Evolutionary conservation across 1,140 invertebrate species (phyloP).

Genomic region (Heliothis subflexa): DNA sequence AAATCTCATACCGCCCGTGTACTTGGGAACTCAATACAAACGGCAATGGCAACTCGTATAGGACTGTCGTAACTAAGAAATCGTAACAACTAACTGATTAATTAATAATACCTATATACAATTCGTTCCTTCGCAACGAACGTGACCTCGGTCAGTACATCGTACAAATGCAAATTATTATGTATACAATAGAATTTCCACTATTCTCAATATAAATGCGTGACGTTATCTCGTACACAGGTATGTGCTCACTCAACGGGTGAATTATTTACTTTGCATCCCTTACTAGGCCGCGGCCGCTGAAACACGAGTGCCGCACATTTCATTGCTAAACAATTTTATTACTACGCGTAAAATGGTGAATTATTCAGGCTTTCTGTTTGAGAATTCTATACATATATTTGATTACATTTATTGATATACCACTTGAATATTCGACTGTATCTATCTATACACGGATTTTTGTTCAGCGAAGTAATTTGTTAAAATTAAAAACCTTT

Average conservation of each 20-base stretch:
- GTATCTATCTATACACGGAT: constrained; percentile 5
- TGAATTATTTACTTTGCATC: constrained; percentile 67
- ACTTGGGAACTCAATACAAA: constrained; percentile 54
- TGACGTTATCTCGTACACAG: constrained; percentile 59
- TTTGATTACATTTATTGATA: constrained; percentile 20
- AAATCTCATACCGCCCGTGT: constrained; percentile 74
- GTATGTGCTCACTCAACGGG: constrained; percentile 83
- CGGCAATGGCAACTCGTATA: constrained; percentile 75
- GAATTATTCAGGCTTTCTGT: background rate
- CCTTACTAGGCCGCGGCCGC: constrained; percentile 34
- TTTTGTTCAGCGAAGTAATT: no score
- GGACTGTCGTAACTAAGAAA: constrained; percentile 66
- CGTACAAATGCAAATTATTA: constrained; percentile 74
- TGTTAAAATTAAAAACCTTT: no score
- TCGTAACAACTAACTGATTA: constrained; percentile 64
- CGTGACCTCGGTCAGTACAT: constrained; percentile 65
- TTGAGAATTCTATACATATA: constrained; percentile 2
- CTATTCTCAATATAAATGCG: constrained; percentile 76
- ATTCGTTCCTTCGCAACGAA: constrained; percentile 60
- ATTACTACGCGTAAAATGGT: constrained; percentile 6
- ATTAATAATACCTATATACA: constrained; percentile 68
- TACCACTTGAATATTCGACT: constrained; percentile 2
- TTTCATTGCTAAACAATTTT: background rate
- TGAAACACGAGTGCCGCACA: constrained; percentile 17
- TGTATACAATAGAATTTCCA: constrained; percentile 65